A percentile compares a stretch with the other conserved stretches of the same genome.
phyloP scores from a whole-genome alignment of 2,797 vertebrate genomes.

The Crocodylus rhombifer region DNA sequence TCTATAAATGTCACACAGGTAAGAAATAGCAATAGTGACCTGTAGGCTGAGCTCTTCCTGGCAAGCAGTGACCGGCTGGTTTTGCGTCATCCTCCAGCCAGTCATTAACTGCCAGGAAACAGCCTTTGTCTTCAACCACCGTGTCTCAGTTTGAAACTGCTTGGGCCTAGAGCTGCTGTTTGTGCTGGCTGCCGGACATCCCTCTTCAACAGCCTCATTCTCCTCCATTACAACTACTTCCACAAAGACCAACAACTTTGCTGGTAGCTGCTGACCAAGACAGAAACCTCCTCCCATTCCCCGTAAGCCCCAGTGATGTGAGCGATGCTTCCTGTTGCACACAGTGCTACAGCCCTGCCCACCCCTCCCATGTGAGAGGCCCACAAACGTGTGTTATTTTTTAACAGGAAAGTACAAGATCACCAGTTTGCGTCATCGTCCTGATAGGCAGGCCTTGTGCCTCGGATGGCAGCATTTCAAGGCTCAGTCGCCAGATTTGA shows the following conservation, averaged over 20 bases:
- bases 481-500: rapidly evolving
- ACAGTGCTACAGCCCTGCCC: background rate
- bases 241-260: too few species aligned
- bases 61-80: background rate
- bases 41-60: background rate
- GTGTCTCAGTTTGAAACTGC: background rate
- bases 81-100: background rate
- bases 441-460: background rate
- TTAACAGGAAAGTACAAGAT: background rate
- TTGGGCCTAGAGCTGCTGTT: background rate
- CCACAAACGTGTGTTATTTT: background rate
- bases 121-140: background rate
- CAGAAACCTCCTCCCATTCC: background rate
- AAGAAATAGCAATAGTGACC: background rate
- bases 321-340: background rate
- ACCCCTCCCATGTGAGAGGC: background rate
- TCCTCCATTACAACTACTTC: background rate
- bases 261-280: background rate
- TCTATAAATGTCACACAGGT: background rate
- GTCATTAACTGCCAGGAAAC: background rate
- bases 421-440: background rate
- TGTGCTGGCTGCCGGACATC: background rate
- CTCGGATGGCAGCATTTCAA: background rate
- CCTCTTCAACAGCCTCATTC: background rate
- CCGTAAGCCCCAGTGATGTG: background rate